Base-by-base conservation (phyloP, 2,797 vertebrate species). In the Hybognathus amarus region DNA sequence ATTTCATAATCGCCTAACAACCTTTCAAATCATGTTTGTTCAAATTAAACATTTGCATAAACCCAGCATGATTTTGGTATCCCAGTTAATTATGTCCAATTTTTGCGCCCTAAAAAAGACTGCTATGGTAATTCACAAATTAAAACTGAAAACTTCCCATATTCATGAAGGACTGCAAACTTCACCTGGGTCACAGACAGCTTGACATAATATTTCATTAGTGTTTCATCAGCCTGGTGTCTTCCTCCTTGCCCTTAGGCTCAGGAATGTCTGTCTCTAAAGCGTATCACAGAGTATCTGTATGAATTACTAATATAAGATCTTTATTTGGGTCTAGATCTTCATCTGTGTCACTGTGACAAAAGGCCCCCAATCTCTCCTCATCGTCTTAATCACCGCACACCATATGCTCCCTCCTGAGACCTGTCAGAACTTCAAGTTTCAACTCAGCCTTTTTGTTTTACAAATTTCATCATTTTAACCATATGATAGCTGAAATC, bases 211-310 rank as follows among this genome's bases (percentile, higher is more conserved):
- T 63, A 79, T 83, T 83, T 83, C 83, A 66, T 79, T 75, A 75
- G 83, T 77, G 76, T 80, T 80, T 80, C 83, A 59, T 87, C 86
- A 85, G 85, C 86, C 70, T 79, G 22, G 69, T 77, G 71, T 63
- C 59, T 66, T 80, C 38, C 61, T 18, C 30, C 22, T 50, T 71
- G 70, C 86, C 80, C 80, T 80, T 54, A 54, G 77, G 77, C 80
- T 77, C 52, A 85, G 79, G 59, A n/a, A 77, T 59, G 45, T 70
- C 69, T 66, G 64, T 24, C 47, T 85, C 64, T 70, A 77, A 81
- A 77, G 77, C 68, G 54, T 67, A 54, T 79, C 76, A 76, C 30
- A 54, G 59, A 64, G 40, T 77, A 82, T 85, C 81, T 79, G 86
- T 66, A 87, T 68, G 61, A 85, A 87, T 85, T 47, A 87, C 80